phyloP scores from a whole-genome alignment of 1,140 invertebrate genomes.

The Patella vulgata region DNA sequence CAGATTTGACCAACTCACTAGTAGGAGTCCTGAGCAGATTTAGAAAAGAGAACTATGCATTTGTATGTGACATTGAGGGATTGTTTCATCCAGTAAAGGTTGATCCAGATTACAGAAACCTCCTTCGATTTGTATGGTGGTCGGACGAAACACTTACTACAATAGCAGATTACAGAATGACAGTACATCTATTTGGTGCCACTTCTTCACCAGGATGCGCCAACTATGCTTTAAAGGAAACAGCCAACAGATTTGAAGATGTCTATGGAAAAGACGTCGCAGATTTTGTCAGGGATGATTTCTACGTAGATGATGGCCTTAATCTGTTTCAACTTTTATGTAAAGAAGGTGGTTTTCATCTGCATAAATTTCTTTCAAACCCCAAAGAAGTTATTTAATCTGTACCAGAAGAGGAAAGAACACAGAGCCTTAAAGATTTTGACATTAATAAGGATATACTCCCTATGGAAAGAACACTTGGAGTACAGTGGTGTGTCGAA shows the following conservation, averaged over 20 bases:
- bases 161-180: constrained; percentile 32
- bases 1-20: constrained; percentile 37
- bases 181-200: constrained; percentile 35
- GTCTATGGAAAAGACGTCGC: constrained; percentile 1
- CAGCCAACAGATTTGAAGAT: constrained; percentile 1
- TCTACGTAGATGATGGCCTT: constrained; percentile 42
- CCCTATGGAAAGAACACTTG: constrained; percentile 33
- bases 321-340: constrained; percentile 5
- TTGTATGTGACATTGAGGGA: constrained; percentile 43
- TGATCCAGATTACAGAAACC: constrained; percentile 15
- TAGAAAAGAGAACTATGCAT: constrained; percentile 24
- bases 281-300: constrained; percentile 20
- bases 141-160: constrained; percentile 12
- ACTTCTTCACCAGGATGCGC: constrained; percentile 35
- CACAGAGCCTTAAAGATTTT: constrained; percentile 13
- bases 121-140: constrained; percentile 31
- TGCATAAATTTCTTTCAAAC: constrained; percentile 33
- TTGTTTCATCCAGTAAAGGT: constrained; percentile 36
- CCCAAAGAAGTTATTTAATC: constrained; percentile 22
- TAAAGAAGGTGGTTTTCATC: constrained; percentile 22
- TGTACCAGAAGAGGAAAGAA: constrained; percentile 20
- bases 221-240: constrained; percentile 25
- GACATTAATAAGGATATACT: constrained; percentile 24
- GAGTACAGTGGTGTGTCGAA: constrained; percentile 39
- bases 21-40: constrained; percentile 37